Evolutionary conservation across 2,113 vertebrate genomes (phyloP).

Genomic region (Drymodes brunneopygia): DNA sequence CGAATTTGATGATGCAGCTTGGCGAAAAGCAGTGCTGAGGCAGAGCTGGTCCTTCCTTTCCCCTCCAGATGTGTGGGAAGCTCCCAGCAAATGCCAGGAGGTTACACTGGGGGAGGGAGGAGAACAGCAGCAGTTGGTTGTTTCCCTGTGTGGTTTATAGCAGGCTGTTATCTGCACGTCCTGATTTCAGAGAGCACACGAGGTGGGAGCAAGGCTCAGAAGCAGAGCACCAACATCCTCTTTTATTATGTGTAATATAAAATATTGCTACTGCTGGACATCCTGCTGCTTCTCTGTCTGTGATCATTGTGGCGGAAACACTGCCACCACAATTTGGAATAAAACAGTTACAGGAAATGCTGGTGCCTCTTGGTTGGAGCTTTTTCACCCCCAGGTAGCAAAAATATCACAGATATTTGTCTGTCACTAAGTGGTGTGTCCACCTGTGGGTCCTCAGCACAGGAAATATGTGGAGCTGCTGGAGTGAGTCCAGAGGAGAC

Average conservation of each 20-base stretch:
- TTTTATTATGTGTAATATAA: neutral
- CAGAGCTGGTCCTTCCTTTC: neutral
- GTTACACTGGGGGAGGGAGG: neutral
- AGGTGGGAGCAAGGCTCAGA: neutral
- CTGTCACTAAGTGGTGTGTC: neutral
- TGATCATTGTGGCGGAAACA: neutral
- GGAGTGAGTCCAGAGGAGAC: neutral
- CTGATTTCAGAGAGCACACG: neutral
- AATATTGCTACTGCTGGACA: neutral
- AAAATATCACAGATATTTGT: neutral
- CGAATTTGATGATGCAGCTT: fast-evolving
- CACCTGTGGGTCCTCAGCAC: neutral
- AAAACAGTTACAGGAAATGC: neutral
- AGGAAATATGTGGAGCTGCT: neutral
- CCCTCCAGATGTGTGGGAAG: neutral
- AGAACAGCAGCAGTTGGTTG: neutral
- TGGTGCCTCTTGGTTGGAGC: neutral
- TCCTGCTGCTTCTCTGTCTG: neutral
- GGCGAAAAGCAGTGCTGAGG: neutral
- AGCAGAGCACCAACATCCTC: neutral
- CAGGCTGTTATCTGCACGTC: neutral
- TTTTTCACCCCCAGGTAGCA: neutral
- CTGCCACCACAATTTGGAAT: neutral
- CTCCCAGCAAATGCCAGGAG: neutral
- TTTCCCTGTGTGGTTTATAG: neutral